A percentile compares a stretch with the other conserved stretches of the same genome.
Conservation (phyloP, 1,140 invertebrate genomes). For the Sarcophaga bullata region DNA sequence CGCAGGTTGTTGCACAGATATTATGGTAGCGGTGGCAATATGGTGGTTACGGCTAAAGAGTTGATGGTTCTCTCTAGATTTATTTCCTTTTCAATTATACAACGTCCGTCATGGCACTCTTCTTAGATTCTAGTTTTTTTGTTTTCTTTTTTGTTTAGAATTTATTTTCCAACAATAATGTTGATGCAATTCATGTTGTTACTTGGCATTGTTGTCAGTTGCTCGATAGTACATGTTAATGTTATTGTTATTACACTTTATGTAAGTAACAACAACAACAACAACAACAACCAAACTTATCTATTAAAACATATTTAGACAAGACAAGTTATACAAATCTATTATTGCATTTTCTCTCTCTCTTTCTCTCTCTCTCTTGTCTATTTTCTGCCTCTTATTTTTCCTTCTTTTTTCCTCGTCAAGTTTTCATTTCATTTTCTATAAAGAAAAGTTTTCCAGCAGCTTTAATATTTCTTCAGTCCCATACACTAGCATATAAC, state of each 20-base stretch:
- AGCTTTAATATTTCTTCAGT: too few species aligned
- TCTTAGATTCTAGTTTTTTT: not conserved
- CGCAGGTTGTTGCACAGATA: not conserved
- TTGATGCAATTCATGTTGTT: too few species aligned
- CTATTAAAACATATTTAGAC: not conserved
- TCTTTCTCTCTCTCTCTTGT: not conserved
- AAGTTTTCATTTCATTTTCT: too few species aligned
- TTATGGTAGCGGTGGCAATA: too few species aligned
- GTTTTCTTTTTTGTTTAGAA: not conserved
- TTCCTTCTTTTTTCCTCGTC: too few species aligned
- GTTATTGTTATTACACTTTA: constrained; percentile 23
- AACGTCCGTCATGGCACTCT: not conserved
- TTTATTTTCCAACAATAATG: not conserved
- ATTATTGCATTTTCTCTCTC: not conserved
- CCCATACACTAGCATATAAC: not conserved
- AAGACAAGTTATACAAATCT: not conserved
- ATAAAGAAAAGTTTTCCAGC: too few species aligned
- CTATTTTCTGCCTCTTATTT: too few species aligned
- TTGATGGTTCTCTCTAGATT: constrained; percentile 1
- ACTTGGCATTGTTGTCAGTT: too few species aligned
- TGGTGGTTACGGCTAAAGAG: not conserved
- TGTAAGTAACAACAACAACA: not conserved
- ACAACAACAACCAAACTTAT: not conserved
- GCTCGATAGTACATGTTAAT: not conserved
- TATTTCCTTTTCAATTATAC: not conserved